These are phyloP conservation scores for Tetramorium bicarinatum DNA, from an alignment of 2,888 invertebrate genomes.

Conservation along the genomic window DNA sequence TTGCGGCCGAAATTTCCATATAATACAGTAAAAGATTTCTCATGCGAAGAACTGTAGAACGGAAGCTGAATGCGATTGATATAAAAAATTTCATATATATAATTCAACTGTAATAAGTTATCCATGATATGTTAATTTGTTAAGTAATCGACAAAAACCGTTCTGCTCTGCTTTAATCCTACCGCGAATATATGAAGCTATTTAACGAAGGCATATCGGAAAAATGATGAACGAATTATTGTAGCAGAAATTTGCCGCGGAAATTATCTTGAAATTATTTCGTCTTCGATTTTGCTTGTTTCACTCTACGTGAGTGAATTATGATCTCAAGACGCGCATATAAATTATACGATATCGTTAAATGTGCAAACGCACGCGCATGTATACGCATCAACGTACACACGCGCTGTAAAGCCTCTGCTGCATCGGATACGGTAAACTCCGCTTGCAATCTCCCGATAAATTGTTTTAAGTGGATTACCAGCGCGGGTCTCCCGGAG, in stretches of 20 bases:
- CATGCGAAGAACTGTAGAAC: background rate
- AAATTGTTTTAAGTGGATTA: slow-evolving; percentile 58
- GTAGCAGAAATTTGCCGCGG: background rate
- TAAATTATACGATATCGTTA: slow-evolving; percentile 39
- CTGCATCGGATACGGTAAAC: slow-evolving; percentile 39
- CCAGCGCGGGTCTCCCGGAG: slow-evolving; percentile 17
- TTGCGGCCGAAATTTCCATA: background rate
- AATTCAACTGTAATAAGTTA: background rate
- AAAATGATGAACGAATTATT: slow-evolving; percentile 8
- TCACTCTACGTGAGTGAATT: slow-evolving; percentile 5
- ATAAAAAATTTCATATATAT: background rate
- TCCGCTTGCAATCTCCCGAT: slow-evolving; percentile 48
- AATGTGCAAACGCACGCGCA: slow-evolving; percentile 22
- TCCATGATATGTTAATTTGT: background rate
- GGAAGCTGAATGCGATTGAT: background rate
- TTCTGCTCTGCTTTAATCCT: background rate
- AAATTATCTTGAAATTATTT: slow-evolving; percentile 8
- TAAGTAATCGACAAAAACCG: background rate
- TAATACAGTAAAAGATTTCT: background rate
- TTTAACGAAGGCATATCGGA: background rate
- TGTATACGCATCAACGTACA: background rate
- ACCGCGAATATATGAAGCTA: background rate
- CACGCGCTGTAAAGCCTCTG: slow-evolving; percentile 3
- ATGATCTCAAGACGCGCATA: slow-evolving; percentile 33
- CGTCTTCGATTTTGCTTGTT: slow-evolving; percentile 17